Conservation (phyloP, 2,797 vertebrate genomes). For the Cetoscarus ocellatus region DNA sequence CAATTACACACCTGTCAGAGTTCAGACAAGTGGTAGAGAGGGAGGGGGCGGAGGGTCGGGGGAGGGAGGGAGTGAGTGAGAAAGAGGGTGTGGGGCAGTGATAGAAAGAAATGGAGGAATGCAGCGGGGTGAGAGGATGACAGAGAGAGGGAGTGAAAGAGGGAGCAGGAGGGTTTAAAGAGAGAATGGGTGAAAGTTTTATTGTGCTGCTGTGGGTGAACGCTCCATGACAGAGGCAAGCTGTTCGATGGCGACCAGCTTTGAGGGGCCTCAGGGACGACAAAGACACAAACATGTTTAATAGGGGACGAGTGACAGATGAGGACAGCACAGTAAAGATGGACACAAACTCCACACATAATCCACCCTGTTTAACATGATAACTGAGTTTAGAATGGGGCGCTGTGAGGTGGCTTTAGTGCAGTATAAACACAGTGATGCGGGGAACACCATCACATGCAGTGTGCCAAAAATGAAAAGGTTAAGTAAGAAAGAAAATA, state of each 20-base stretch:
- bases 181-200: constrained; percentile 50
- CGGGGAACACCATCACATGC: not conserved
- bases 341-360: constrained; percentile 3
- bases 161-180: constrained; percentile 25
- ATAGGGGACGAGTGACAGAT: constrained; percentile 35
- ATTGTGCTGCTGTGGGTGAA: constrained; percentile 55
- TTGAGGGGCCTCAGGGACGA: constrained; percentile 49
- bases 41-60: constrained; percentile 5
- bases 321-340: constrained; percentile 39
- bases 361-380: constrained; percentile 11
- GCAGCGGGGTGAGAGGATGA: constrained; percentile 47
- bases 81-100: constrained; percentile 13
- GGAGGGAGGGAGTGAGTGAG: constrained; percentile 7
- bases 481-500: too few species aligned
- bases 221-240: constrained; percentile 62
- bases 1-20: constrained; percentile 89
- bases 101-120: constrained; percentile 54
- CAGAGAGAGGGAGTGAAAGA: constrained; percentile 44
- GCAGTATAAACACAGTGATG: not conserved
- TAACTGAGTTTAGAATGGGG: not conserved
- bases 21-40: constrained; percentile 78
- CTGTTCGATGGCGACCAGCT: constrained; percentile 50
- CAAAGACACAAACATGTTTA: constrained; percentile 48
- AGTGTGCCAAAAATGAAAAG: not conserved
- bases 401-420: not conserved